Conservation (phyloP, 2,113 vertebrate species). For the Sardina pilchardus region DNA sequence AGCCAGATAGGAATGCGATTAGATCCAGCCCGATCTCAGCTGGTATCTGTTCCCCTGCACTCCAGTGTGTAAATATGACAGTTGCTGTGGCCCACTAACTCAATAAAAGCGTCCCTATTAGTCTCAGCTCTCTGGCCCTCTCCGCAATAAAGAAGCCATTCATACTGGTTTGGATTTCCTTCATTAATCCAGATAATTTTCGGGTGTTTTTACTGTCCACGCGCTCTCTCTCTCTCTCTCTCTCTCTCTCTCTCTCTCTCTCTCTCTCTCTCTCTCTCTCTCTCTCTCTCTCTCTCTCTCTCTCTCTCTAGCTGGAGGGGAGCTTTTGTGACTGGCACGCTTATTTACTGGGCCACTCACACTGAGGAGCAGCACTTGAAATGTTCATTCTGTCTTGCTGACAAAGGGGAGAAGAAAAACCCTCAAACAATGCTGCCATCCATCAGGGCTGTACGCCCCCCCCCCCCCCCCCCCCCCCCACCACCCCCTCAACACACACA, state of each 20-base stretch:
- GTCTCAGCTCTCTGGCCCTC: not conserved
- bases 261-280: no score
- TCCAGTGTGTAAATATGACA: not conserved
- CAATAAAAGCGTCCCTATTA: not conserved
- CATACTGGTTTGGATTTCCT: not conserved
- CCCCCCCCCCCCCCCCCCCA: not conserved
- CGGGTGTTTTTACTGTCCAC: not conserved
- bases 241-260: no score
- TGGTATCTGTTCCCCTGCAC: not conserved
- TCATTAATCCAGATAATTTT: not conserved
- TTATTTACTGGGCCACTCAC: not conserved
- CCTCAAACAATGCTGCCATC: not conserved
- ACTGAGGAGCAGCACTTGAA: not conserved
- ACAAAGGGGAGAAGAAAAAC: not conserved
- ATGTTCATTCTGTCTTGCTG: not conserved
- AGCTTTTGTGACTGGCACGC: not conserved
- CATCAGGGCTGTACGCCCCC: not conserved
- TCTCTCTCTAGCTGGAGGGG: not conserved
- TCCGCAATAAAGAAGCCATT: not conserved
- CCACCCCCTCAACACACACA: not conserved
- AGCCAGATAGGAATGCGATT: not conserved
- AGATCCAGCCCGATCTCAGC: not conserved
- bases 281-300: no score
- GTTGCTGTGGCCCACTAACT: not conserved
- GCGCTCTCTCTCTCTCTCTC: no score